Evolutionary conservation across 2,113 vertebrate genomes (phyloP), one percentile per base, ranked within the genome.

Genomic region (Campylorhamphus procurvoides): DNA sequence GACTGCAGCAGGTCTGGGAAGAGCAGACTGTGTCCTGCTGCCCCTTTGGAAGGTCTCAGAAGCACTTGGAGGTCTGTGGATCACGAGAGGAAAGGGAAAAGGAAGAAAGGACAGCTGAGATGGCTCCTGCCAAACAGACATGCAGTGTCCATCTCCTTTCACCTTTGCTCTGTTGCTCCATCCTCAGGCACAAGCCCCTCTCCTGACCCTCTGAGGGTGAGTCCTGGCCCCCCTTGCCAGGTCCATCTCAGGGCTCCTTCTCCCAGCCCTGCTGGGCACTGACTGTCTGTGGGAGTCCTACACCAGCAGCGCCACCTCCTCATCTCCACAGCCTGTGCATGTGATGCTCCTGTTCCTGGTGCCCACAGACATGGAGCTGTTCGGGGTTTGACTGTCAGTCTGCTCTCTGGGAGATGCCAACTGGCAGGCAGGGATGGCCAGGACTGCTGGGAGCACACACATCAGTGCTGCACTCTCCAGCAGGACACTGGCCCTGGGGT

Each of bases 121-220:
- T n/a, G 44, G 37, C 37, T 62, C 31, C 37, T 40, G 20, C 31
- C 20, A 40, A 27, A n/a, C 5, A 1, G 44, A 14, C 42, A 28
- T 42, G 29, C 22, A 14, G 37, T 3, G n/a, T 69, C 31, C 8
- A 0, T 15, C 19, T 39, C 53, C 16, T 66, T 60, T 69, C n/a
- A 18, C 59, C 37, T 60, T 73, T 2, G 0, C 37, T 84, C 14
- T 46, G 39, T 6, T 24, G 19, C 29, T 64, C 40, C 18, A 7
- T 7, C 7, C 28, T 39, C 2, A 1, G 25, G 31, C 63, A 64
- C 50, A 63, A 50, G 2, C 9, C 27, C 64, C 33, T 81, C 39
- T 76, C 13, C 24, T 0, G 0, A 3, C 50, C 52, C 29, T 42
- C 56, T 28, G 52, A 60, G 25, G 3, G 0, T 2, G 7, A 7